Evolutionary conservation across 1,140 invertebrate genomes (phyloP), one percentile per base, ranked within the genome.

Genomic region (Oryctes rhinoceros): DNA sequence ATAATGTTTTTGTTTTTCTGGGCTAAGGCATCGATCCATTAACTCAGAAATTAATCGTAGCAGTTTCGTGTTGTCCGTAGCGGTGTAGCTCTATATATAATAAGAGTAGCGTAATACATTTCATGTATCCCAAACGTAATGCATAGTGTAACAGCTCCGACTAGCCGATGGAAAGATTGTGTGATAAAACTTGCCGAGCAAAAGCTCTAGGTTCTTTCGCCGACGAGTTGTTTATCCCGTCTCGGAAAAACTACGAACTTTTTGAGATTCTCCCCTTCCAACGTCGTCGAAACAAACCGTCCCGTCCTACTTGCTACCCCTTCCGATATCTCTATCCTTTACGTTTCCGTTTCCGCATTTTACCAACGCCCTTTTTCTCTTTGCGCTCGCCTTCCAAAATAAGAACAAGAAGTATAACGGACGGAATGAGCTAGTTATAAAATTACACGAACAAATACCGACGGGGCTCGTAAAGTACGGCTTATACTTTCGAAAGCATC

Each of bases 361-460:
- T 18, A 6, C n/a, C 24, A 30, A 30, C 53, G 15, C 53, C n/a
- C 15, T 59, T 15, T 18, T 59, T 15, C 53, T 59, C 18, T 59
- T 18, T 59, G 39, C 15, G 11, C 13, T 53, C 11, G 49, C 53
- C 13, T 59, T n/a, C 5, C 18, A 6, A 59, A 59, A 59, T 18
- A 59, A 18, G 18, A 59, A 59, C 15, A 18, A 59, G 18, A 59
- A 59, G 15, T 59, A 18, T 59, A 59, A 71, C 65, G 65, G 9
- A 24, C 18, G 11, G 24, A 71, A 71, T 71, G 65, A 35, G 24
- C 24, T 71, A 71, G 65, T 71, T 71, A 71, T 71, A 71, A 71
- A 71, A 71, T 71, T 71, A 71, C 24, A 71, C 65, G 65, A 24
- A 71, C 65, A 71, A 71, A 71, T 71, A 71, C 65, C 65, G 65